These are phyloP conservation scores for Crossocerus cetratus DNA, from an alignment of 2,888 invertebrate genomes.

Conservation along the genomic window DNA sequence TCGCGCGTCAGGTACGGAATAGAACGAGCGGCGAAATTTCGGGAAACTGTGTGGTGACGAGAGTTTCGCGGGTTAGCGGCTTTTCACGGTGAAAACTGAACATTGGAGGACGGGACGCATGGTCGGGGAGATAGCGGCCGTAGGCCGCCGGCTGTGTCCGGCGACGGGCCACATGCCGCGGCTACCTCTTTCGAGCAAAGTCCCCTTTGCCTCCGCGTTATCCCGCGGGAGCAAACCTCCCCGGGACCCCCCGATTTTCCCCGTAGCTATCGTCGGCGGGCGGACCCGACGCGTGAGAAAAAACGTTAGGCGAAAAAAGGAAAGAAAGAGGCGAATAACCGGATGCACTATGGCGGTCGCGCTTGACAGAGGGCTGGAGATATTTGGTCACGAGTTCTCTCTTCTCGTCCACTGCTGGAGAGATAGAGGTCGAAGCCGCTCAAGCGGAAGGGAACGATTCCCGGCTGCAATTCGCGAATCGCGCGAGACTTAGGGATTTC, in stretches of 20 bases:
- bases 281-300: not conserved
- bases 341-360: slow-evolving; percentile 73
- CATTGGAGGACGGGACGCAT: slow-evolving; percentile 49
- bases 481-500: not conserved
- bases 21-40: slow-evolving; percentile 57
- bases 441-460: not conserved
- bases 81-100: slow-evolving; percentile 32
- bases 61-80: slow-evolving; percentile 56
- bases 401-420: slow-evolving; percentile 22
- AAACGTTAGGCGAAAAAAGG: slow-evolving; percentile 9
- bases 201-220: too few relatives aligned
- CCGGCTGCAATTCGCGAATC: not conserved
- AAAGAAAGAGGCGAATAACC: slow-evolving; percentile 53
- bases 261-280: not conserved
- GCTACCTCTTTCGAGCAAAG: slow-evolving; percentile 6
- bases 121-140: slow-evolving; percentile 33
- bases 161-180: slow-evolving; percentile 38
- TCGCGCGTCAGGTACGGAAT: slow-evolving; percentile 65
- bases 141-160: slow-evolving; percentile 43
- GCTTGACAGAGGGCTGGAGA: slow-evolving; percentile 60
- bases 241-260: not conserved
- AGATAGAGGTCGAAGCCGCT: not conserved
- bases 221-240: not conserved
- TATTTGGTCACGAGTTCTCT: slow-evolving; percentile 37
- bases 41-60: slow-evolving; percentile 62